Base-by-base conservation (phyloP, 2,113 vertebrate species). In the Alectura lathami region DNA sequence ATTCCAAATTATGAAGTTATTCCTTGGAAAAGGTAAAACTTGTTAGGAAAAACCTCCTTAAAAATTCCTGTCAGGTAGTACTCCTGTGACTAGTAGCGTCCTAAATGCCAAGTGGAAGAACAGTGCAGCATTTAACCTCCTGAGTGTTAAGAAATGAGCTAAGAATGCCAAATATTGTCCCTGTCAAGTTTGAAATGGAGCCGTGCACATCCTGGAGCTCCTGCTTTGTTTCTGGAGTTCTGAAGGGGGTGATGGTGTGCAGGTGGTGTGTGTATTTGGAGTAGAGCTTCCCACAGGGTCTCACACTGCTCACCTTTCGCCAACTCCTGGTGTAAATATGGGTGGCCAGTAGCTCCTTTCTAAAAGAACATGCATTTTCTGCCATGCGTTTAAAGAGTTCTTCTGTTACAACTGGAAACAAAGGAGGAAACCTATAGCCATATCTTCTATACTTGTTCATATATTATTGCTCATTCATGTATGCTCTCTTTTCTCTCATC, bases 181-280 rank as follows among this genome's bases (percentile, higher is more conserved):
- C 10, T 90, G 83, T 93, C 92, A 88, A 76, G 56, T 68, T 70
- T 96, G 92, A 88, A 83, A 72, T 22, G 40, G 38, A 93, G 73
- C 79, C 80, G 67, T 5, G 29, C 42, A 70, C n/a, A 32, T 36
- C 15, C 68, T 90, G 64, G 30, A 0, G 0, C 59, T 85, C 47
- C 81, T 26, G 26, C 7, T 1, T 64, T 54, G 38, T 21, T 62
- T 68, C 59, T 74, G 51, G 64, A 54, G 42, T 34, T 63, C 64
- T 91, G 56, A 51, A 47, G n/a, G n/a, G n/a, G n/a, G n/a, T n/a
- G n/a, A n/a, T n/a, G n/a, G n/a, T n/a, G n/a, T n/a, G n/a, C n/a
- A n/a, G n/a, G n/a, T n/a, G n/a, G n/a, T n/a, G 30, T 68, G 42
- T 72, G 0, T 56, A 59, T 27, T 16, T 78, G 38, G 40, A 62